A percentile compares a stretch with the other conserved stretches of the same genome.
phyloP scores from a whole-genome alignment of 2,113 vertebrate species.

The Euleptes europaea region DNA sequence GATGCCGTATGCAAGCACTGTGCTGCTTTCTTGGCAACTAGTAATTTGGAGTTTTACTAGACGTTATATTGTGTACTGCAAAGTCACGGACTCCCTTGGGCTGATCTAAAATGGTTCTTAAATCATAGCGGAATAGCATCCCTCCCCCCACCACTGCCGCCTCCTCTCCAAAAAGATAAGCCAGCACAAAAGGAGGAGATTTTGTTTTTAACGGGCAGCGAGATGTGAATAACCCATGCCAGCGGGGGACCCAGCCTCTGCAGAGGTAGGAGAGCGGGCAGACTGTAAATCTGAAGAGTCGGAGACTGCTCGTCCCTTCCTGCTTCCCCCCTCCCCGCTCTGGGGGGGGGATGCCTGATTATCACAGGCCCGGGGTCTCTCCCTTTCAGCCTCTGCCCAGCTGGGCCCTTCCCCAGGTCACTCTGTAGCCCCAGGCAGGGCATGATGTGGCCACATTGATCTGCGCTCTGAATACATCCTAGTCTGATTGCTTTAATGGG shows the following conservation, averaged over 20 bases:
- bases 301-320: background rate
- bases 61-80: background rate
- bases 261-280: background rate
- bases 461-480: too few species aligned
- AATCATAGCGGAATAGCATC: background rate
- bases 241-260: too few species aligned
- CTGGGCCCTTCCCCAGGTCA: too few species aligned
- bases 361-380: too few species aligned
- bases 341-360: too few species aligned
- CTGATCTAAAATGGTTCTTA: conserved; percentile 4
- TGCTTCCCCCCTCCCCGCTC: background rate
- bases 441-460: too few species aligned
- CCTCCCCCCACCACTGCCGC: too few species aligned
- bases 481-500: too few species aligned
- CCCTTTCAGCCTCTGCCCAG: too few species aligned
- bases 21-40: background rate
- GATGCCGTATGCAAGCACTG: background rate
- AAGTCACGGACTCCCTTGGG: conserved; percentile 9
- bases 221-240: background rate
- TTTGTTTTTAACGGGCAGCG: background rate
- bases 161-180: background rate
- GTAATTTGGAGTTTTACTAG: conserved; percentile 17
- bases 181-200: background rate
- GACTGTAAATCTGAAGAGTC: background rate
- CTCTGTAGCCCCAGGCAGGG: too few species aligned